Evolutionary conservation across 2,888 invertebrate genomes (phyloP).

Genomic region (Ochropleura leucogaster): DNA sequence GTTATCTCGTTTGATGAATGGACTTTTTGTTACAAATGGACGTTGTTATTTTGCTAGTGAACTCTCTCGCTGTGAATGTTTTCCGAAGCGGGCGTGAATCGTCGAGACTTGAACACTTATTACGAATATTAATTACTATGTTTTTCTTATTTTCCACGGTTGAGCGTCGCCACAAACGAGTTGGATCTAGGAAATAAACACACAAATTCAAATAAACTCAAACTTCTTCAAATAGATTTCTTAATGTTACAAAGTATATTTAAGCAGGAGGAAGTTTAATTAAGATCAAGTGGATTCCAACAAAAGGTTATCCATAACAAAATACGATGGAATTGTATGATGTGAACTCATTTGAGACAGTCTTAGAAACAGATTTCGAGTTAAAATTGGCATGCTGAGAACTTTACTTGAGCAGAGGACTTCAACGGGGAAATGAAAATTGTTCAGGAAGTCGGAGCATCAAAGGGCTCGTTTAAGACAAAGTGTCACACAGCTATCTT

Average conservation of each 20-base stretch:
- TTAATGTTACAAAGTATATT: conserved; percentile 19
- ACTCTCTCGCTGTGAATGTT: conserved; percentile 77
- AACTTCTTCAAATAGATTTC: conserved; percentile 10
- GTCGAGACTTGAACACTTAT: conserved; percentile 59
- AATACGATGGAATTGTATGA: conserved; percentile 68
- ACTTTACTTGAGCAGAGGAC: conserved; percentile 76
- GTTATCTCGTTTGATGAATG: conserved; percentile 89
- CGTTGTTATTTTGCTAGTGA: conserved; percentile 86
- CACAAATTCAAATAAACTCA: conserved; percentile 19
- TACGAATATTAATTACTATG: conserved; percentile 45
- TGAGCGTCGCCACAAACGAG: background rate
- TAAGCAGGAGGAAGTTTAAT: conserved; percentile 33
- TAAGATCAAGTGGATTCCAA: conserved; percentile 38
- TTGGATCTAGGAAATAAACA: conserved; percentile 21
- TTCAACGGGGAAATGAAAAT: conserved; percentile 84
- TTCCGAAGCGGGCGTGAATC: conserved; percentile 71
- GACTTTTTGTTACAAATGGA: conserved; percentile 89
- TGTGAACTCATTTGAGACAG: conserved; percentile 69
- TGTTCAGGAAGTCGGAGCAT: conserved; percentile 82
- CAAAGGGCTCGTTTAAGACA: conserved; percentile 79
- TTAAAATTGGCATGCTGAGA: conserved; percentile 79
- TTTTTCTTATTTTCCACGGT: conserved; percentile 34
- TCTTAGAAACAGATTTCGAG: conserved; percentile 75
- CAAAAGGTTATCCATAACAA: conserved; percentile 61
- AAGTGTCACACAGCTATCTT: conserved; percentile 78